A percentile compares a stretch with the other conserved stretches of the same genome.
Evolutionary conservation across 2,888 invertebrate species (phyloP).

Genomic region (Carabus problematicus): DNA sequence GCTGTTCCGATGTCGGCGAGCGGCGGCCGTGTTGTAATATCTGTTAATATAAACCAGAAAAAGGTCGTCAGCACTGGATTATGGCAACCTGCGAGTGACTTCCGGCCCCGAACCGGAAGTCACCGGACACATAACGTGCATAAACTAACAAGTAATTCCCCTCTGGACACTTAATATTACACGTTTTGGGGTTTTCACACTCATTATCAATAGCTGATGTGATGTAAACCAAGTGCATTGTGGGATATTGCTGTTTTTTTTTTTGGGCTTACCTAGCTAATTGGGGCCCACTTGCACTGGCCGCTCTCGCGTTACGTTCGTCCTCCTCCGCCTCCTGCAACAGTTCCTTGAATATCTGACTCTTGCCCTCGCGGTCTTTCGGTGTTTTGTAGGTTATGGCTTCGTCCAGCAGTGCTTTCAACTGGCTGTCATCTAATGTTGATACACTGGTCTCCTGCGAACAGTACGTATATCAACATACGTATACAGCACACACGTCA

Average conservation of each 20-base stretch:
- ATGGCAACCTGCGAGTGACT: no score
- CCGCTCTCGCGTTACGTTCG: conserved; percentile 68
- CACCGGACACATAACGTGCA: no score
- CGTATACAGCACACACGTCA: conserved; percentile 5
- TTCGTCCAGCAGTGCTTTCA: conserved; percentile 81
- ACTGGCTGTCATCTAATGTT: conserved; percentile 76
- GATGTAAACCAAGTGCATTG: no score
- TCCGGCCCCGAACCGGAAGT: no score
- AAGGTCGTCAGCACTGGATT: no score
- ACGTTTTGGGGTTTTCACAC: no score
- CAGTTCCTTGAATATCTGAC: conserved; percentile 82
- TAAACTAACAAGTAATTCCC: no score
- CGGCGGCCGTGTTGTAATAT: conserved; percentile 58
- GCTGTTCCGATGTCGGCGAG: conserved; percentile 52
- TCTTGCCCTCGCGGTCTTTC: conserved; percentile 85
- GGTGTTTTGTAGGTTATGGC: conserved; percentile 85
- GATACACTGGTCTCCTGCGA: conserved; percentile 51
- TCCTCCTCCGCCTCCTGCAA: conserved; percentile 80
- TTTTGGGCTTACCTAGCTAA: conserved; percentile 51
- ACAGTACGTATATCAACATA: conserved; percentile 44
- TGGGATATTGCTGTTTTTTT: neutral
- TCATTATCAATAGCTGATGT: no score
- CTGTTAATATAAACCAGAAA: neutral
- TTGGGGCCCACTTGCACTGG: conserved; percentile 60
- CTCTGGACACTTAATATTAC: no score